phyloP scores from a whole-genome alignment of 2,888 invertebrate genomes.

The Chymomyza amoena region DNA sequence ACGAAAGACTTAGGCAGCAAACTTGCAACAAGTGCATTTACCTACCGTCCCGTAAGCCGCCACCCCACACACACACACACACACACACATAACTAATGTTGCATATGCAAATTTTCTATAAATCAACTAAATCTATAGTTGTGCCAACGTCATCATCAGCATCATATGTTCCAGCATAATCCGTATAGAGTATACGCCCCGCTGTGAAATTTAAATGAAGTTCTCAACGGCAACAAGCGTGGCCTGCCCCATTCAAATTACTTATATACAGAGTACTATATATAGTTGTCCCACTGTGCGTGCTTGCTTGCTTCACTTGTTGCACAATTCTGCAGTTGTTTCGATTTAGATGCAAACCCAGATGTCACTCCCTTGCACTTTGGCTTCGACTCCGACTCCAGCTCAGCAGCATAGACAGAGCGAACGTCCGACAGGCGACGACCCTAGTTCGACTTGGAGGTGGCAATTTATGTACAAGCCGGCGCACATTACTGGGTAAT shows the following conservation, averaged over 20 bases:
- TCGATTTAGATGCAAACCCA: not conserved
- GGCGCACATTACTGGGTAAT: slow-evolving; percentile 69
- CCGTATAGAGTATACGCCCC: slow-evolving; percentile 26
- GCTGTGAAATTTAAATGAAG: slow-evolving; percentile 68
- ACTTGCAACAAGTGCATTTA: slow-evolving; percentile 27
- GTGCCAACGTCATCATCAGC: slow-evolving; percentile 8
- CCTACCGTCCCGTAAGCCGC: too few relatives aligned
- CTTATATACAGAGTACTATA: not conserved
- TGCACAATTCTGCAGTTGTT: not conserved
- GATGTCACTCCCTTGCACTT: not conserved
- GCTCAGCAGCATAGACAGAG: not conserved
- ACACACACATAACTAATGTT: slow-evolving; percentile 27
- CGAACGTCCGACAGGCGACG: not conserved
- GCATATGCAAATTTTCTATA: slow-evolving; percentile 58
- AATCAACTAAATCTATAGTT: slow-evolving; percentile 4
- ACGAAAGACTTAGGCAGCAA: slow-evolving; percentile 72
- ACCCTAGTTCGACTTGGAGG: slow-evolving; percentile 40
- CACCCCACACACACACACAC: too few relatives aligned
- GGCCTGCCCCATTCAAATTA: too few relatives aligned
- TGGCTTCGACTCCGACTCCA: not conserved
- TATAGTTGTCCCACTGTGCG: not conserved
- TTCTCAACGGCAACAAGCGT: slow-evolving; percentile 46
- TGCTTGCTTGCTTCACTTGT: not conserved
- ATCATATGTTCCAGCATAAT: too few relatives aligned
- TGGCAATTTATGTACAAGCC: slow-evolving; percentile 67